A percentile compares a stretch with the other conserved stretches of the same genome.
These are phyloP conservation scores for Tachyglossus aculeatus DNA, from an alignment of 2,797 vertebrate genomes.

Conservation along the genomic window DNA sequence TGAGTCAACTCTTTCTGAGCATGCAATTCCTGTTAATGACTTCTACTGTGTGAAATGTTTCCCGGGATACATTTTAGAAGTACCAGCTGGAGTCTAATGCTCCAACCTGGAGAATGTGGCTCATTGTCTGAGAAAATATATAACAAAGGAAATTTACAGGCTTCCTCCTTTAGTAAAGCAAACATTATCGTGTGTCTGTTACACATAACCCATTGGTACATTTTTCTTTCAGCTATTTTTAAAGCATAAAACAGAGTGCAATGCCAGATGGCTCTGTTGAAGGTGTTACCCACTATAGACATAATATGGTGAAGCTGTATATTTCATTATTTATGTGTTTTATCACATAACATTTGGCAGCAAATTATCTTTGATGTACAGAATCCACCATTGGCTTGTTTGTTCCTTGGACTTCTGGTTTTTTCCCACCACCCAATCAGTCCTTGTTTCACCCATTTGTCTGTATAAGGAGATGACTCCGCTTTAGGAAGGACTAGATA, in stretches of 20 bases:
- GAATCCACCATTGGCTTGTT: constrained; percentile 9
- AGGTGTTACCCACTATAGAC: background rate
- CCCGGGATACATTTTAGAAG: no score
- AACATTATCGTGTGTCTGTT: background rate
- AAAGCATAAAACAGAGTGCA: background rate
- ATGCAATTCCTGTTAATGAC: no score
- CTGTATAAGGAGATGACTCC: no score
- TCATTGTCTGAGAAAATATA: background rate
- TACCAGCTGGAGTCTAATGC: no score
- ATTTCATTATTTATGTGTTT: background rate
- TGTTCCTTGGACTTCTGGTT: no score
- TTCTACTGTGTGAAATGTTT: no score
- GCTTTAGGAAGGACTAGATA: no score
- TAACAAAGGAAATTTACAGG: background rate
- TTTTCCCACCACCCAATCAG: no score
- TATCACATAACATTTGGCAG: background rate
- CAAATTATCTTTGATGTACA: background rate
- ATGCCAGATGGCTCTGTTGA: background rate
- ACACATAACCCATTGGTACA: background rate
- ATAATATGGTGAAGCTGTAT: background rate
- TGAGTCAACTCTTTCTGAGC: no score
- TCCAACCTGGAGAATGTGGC: no score
- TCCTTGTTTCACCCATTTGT: no score
- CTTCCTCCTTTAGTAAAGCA: background rate
- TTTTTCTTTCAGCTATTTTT: background rate